A percentile compares a stretch with the other conserved stretches of the same genome.
Conservation (phyloP, 2,797 vertebrate species). For the Aulostomus chinensis region DNA sequence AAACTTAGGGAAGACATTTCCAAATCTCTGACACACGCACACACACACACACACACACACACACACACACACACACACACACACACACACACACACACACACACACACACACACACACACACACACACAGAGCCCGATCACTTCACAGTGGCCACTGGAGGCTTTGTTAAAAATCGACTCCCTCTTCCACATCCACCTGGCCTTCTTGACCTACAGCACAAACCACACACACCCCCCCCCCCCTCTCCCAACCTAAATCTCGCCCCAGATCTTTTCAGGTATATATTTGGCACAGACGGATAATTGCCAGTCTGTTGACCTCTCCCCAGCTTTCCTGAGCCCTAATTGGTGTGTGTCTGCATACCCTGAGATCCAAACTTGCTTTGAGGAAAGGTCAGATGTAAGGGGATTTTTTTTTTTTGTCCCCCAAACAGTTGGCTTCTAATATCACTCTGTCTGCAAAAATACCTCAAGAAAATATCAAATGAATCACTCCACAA, state of each 20-base stretch:
- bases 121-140: neutral
- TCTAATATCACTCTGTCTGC: neutral
- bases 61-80: slow-evolving; percentile 1
- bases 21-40: neutral
- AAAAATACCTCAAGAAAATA: neutral
- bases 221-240: slow-evolving; percentile 6
- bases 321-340: slow-evolving; percentile 6
- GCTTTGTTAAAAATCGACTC: slow-evolving; percentile 25
- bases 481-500: too few species aligned
- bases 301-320: slow-evolving; percentile 38
- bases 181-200: slow-evolving; percentile 12
- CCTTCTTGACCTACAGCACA: slow-evolving; percentile 34
- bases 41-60: neutral
- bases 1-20: neutral
- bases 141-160: slow-evolving; percentile 16
- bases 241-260: slow-evolving; percentile 31
- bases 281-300: slow-evolving; percentile 31
- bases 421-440: too few species aligned
- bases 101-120: neutral
- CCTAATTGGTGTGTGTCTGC: slow-evolving; percentile 49
- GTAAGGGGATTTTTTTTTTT: neutral
- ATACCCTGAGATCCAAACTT: slow-evolving; percentile 28
- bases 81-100: neutral
- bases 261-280: slow-evolving; percentile 21
- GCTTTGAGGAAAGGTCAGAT: slow-evolving; percentile 21